A percentile compares a stretch with the other conserved stretches of the same genome.
These are phyloP conservation scores for Nyctalus aviator DNA, from an alignment of 2,797 vertebrate species.

Conservation along the genomic window DNA sequence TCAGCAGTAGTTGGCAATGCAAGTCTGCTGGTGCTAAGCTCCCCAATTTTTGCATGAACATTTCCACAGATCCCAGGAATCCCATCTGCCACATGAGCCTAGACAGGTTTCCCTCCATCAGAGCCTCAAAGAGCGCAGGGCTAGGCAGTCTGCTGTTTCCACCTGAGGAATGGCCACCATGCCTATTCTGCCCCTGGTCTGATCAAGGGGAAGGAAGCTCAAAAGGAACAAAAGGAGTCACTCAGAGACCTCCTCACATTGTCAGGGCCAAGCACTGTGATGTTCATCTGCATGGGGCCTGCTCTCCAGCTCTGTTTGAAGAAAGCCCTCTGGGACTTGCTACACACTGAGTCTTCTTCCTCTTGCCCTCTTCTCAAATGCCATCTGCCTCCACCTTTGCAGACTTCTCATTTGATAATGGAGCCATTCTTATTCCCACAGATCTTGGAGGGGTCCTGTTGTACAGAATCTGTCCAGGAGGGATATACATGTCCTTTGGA, in stretches of 20 bases:
- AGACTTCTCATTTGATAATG: neutral
- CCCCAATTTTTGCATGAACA: neutral
- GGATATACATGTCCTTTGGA: neutral
- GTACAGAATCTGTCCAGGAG: neutral
- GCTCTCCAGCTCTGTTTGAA: neutral
- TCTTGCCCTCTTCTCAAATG: neutral
- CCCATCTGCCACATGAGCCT: neutral
- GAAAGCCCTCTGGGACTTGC: neutral
- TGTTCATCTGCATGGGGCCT: rapidly evolving
- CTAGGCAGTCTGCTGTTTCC: neutral
- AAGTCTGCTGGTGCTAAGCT: neutral
- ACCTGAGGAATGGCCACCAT: neutral
- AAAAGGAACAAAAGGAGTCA: neutral
- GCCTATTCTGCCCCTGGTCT: neutral
- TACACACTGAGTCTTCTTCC: neutral
- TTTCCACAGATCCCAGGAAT: neutral
- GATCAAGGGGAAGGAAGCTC: rapidly evolving
- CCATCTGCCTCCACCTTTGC: neutral
- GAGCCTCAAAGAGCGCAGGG: neutral
- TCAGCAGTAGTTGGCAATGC: neutral
- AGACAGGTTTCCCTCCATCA: neutral
- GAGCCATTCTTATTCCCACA: neutral
- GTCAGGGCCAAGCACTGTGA: neutral
- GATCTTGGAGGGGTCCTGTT: neutral
- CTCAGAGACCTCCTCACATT: neutral